Conservation (phyloP, 2,113 vertebrate genomes). For the Onychostruthus taczanowskii region DNA sequence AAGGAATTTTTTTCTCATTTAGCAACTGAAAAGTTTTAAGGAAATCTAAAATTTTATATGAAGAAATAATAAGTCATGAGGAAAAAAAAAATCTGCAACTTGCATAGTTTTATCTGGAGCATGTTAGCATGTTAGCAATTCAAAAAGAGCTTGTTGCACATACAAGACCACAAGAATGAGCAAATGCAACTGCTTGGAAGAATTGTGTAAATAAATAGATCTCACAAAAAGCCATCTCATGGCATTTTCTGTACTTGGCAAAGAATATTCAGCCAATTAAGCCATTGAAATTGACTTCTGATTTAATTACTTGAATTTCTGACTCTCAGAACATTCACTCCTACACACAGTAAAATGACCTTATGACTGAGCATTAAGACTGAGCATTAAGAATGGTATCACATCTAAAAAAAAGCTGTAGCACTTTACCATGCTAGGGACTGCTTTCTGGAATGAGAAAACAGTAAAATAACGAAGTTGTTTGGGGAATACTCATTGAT, state of each 20-base stretch:
- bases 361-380: neutral
- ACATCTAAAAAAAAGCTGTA: neutral
- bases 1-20: neutral
- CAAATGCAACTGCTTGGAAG: neutral
- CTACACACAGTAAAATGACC: neutral
- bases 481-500: neutral
- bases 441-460: neutral
- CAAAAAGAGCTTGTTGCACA: neutral
- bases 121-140: neutral
- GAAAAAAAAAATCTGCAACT: neutral
- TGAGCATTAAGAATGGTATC: neutral
- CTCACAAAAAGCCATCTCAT: neutral
- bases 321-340: neutral
- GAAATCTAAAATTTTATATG: neutral
- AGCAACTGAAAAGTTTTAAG: neutral
- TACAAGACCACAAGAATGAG: neutral
- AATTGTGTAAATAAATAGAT: neutral
- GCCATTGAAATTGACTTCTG: neutral
- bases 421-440: neutral
- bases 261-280: neutral
- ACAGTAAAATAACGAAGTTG: neutral
- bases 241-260: neutral
- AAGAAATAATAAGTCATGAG: neutral
- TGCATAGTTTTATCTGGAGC: neutral
- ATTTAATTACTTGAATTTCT: constrained; percentile 18